Percentiles rank a stretch among this genome's conserved stretches.
Evolutionary conservation across 2,797 vertebrate species (phyloP).

Genomic region (Pseudotriccus pelzelni): DNA sequence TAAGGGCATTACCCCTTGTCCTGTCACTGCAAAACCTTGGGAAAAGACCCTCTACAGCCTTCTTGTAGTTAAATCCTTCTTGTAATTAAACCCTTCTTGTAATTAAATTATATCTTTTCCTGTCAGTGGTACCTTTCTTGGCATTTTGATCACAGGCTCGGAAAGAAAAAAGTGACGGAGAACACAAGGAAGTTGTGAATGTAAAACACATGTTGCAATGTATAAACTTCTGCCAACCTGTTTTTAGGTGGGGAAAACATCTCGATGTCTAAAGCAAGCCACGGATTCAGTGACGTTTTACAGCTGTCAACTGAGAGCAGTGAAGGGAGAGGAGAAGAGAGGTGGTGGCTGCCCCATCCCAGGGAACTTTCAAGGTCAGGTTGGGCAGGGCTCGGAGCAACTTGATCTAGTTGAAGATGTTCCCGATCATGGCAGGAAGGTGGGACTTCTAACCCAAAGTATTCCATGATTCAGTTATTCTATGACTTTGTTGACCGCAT

Average conservation of each 20-base stretch:
- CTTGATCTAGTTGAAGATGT: neutral
- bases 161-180: neutral
- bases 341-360: neutral
- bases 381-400: neutral
- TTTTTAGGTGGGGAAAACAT: neutral
- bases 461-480: neutral
- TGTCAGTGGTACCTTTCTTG: neutral
- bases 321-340: neutral
- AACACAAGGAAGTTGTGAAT: neutral
- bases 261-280: neutral
- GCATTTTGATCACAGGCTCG: neutral
- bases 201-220: neutral
- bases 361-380: neutral
- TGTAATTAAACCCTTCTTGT: neutral
- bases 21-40: neutral
- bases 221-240: neutral
- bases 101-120: neutral
- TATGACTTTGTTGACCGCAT: neutral
- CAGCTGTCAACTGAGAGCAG: neutral
- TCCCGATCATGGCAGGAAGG: neutral
- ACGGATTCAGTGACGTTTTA: neutral
- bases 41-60: neutral
- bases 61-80: neutral
- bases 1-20: neutral
- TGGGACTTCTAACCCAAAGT: neutral